Evolutionary conservation across 2,797 vertebrate genomes (phyloP).

Genomic region (Ctenosaura bakeri): DNA sequence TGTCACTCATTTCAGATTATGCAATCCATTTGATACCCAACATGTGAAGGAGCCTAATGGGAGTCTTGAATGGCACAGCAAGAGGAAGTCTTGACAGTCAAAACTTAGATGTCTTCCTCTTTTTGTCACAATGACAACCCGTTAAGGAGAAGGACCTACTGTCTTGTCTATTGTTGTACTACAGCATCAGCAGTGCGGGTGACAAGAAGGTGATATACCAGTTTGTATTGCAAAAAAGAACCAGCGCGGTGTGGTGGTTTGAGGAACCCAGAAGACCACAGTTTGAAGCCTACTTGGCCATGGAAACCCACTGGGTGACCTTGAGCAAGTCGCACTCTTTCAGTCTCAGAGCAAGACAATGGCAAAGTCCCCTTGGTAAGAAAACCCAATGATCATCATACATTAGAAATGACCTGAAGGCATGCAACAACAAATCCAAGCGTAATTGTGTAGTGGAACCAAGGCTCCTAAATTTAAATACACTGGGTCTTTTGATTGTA

Average conservation of each 20-base stretch:
- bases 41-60: background rate
- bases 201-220: background rate
- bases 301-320: too few relatives aligned
- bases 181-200: background rate
- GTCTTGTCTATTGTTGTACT: background rate
- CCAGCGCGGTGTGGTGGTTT: too few relatives aligned
- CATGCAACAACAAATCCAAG: too few relatives aligned
- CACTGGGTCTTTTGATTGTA: background rate
- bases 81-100: too few relatives aligned
- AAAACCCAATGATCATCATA: too few relatives aligned
- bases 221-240: background rate
- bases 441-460: background rate
- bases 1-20: constrained; percentile 39
- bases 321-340: too few relatives aligned
- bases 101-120: background rate
- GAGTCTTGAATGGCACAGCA: background rate
- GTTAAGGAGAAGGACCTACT: background rate
- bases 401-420: too few relatives aligned
- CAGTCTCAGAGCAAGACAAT: too few relatives aligned
- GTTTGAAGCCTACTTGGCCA: too few relatives aligned
- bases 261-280: too few relatives aligned
- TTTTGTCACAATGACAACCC: background rate
- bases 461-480: background rate
- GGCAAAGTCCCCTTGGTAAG: too few relatives aligned
- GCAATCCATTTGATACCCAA: background rate